Conservation (phyloP, 2,888 invertebrate genomes). For the Protonemura montana region DNA sequence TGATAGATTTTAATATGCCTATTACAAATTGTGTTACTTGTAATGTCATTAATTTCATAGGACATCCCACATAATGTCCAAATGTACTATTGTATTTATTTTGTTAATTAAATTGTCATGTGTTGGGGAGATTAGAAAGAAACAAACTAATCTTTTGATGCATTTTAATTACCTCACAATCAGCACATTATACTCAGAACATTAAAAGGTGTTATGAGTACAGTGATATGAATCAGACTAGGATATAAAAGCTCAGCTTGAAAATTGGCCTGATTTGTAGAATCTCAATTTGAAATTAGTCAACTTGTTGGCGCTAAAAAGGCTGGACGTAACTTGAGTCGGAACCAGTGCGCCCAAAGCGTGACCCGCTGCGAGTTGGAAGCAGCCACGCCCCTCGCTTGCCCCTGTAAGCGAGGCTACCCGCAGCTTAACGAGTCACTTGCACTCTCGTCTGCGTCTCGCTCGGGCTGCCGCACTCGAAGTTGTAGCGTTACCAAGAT, state of each 20-base stretch:
- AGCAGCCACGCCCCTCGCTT: constrained; percentile 10
- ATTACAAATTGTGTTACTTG: not conserved
- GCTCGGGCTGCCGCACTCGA: constrained; percentile 7
- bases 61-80: too few relatives aligned
- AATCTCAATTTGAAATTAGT: not conserved
- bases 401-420: constrained; percentile 12
- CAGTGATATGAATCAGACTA: too few relatives aligned
- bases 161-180: too few relatives aligned
- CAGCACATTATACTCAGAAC: too few relatives aligned
- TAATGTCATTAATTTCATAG: too few relatives aligned
- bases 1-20: not conserved
- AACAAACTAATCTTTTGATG: too few relatives aligned
- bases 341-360: not conserved
- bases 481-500: constrained; percentile 21
- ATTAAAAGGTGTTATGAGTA: too few relatives aligned
- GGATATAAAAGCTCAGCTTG: too few relatives aligned
- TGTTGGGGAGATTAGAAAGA: too few relatives aligned
- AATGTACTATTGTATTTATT: too few relatives aligned
- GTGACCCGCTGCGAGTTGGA: not conserved
- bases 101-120: too few relatives aligned
- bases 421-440: not conserved
- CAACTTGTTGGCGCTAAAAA: too few relatives aligned
- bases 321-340: not conserved
- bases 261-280: not conserved
- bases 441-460: constrained; percentile 9